Conservation (phyloP, 2,113 vertebrate species). For the Aix galericulata region DNA sequence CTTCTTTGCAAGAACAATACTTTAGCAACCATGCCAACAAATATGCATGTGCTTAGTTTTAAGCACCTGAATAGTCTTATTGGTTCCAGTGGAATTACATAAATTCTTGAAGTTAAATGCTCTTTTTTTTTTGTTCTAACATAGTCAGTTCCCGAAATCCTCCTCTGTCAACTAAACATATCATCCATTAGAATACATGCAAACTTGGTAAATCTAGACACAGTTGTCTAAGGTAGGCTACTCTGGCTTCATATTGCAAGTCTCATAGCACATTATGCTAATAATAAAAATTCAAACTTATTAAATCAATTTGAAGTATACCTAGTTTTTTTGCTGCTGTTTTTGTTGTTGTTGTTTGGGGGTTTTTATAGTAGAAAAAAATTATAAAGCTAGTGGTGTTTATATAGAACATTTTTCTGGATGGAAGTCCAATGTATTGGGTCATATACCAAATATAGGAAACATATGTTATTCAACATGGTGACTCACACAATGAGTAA, state of each 20-base stretch:
- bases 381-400: not conserved
- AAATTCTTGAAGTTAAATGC: not conserved
- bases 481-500: slow-evolving; percentile 53
- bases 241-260: not conserved
- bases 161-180: not conserved
- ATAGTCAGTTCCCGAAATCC: not conserved
- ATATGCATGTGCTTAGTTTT: not conserved
- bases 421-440: not conserved
- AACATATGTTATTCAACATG: slow-evolving; percentile 19
- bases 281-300: not conserved
- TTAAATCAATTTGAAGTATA: not conserved
- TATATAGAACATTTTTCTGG: not conserved
- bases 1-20: not conserved
- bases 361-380: not conserved
- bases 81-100: not conserved
- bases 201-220: not conserved
- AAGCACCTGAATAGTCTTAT: not conserved
- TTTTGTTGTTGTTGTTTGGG: not conserved
- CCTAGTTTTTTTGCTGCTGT: not conserved
- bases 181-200: not conserved
- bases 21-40: not conserved
- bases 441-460: slow-evolving; percentile 46
- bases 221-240: not conserved
- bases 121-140: not conserved
- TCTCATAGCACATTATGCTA: not conserved